These are phyloP conservation scores for Trachelipus rathkii DNA, from an alignment of 1,140 invertebrate genomes.

Conservation along the genomic window DNA sequence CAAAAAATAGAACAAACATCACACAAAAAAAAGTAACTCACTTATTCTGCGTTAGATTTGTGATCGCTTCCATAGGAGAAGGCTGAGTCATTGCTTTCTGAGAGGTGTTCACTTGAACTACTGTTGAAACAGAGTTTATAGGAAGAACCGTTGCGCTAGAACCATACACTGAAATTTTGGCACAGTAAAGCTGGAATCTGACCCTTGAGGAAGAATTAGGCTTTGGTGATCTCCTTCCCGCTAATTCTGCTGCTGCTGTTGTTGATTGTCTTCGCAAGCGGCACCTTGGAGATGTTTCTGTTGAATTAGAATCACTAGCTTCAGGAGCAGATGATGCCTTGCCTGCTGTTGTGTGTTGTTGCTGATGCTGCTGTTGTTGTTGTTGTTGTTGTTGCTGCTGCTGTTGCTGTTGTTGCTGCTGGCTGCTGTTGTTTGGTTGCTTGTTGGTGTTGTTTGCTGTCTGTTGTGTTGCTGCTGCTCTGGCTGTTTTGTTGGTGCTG, in stretches of 20 bases:
- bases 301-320: too few species aligned
- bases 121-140: not conserved
- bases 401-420: conserved; percentile 18
- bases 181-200: conserved; percentile 45
- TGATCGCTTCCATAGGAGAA: not conserved
- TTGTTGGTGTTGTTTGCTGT: too few species aligned
- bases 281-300: conserved; percentile 21
- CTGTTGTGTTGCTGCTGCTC: conserved; percentile 22
- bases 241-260: conserved; percentile 46
- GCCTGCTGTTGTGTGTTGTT: conserved; percentile 49
- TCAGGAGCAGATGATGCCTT: conserved; percentile 19
- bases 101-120: not conserved
- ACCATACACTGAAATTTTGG: conserved; percentile 29
- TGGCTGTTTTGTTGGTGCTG: too few species aligned
- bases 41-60: not conserved
- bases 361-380: conserved; percentile 42
- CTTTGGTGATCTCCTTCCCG: conserved; percentile 38
- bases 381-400: not conserved
- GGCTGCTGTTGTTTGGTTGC: too few species aligned
- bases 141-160: conserved; percentile 35
- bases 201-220: conserved; percentile 40
- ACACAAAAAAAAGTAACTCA: not conserved
- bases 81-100: not conserved
- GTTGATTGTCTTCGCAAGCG: too few species aligned
- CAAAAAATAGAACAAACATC: too few species aligned